Base-by-base conservation (phyloP, 2,113 vertebrate genomes). In the Sceloporus undulatus region DNA sequence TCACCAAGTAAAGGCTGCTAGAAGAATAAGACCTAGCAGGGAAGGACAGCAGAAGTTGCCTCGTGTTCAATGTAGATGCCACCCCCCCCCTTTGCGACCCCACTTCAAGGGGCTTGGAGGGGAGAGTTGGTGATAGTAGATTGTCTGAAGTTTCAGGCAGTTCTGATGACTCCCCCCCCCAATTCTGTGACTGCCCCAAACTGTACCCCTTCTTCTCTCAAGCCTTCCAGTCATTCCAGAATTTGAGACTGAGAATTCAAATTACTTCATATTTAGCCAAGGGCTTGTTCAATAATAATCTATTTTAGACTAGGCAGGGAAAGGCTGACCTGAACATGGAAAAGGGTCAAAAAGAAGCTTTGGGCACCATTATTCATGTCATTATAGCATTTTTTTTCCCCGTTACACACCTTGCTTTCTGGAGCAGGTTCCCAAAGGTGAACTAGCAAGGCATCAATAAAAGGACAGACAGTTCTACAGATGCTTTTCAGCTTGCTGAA, bases 281-380 rank as follows among this genome's bases (percentile, higher is more conserved):
- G 73, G 1, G 14, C 42, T 34, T 16, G 14, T n/a, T 62, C 40
- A 73, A 29, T 73, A 79, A 90, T 52, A 79, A 85, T 82, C 34
- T 59, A 59, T 40, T 91, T 88, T 82, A 84, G 27, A 86, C 18
- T 38, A 86, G 21, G 88, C 78, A 8, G 76, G 83, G 81, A 68
- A 34, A 84, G 29, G 66, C 34, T 48, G 38, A 93, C 4, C 19
- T 91, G 34, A 0, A 0, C 71, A 86, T 81, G 34, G 87, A 87
- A 65, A 77, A 9, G 52, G 10, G 21, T 40, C 84, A 90, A 56
- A 2, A 80, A 34, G 27, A 65, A 62, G 19, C 79, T n/a, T 5
- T 27, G 75, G 73, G 89, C 27, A 0, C 9, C 14, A 4, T 14
- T 80, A 76, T 82, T 65, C 23, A 75, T 74, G 66, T 82, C 73